Evolutionary conservation across 1,140 invertebrate genomes (phyloP).

Genomic region (Scaptomyza hsui): DNA sequence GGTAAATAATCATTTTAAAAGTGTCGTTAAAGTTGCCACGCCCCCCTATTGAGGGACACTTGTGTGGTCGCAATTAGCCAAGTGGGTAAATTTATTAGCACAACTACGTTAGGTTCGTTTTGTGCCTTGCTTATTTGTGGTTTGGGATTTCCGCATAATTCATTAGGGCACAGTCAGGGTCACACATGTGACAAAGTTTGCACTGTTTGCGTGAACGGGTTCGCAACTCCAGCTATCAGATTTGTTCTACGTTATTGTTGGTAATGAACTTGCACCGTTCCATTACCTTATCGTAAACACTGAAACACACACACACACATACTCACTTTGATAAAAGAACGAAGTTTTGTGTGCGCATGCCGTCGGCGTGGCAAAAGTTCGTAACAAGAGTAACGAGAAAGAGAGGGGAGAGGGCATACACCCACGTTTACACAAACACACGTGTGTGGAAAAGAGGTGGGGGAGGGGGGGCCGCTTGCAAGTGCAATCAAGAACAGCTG

Average conservation of each 20-base stretch:
- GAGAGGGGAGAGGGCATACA: constrained; percentile 3
- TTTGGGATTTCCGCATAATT: neutral
- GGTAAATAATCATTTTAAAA: constrained; percentile 19
- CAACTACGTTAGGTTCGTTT: neutral
- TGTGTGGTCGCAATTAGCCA: no score
- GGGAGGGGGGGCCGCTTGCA: neutral
- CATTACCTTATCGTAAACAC: constrained; percentile 5
- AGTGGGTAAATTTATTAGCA: neutral
- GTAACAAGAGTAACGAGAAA: neutral
- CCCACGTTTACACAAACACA: neutral
- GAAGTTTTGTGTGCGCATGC: constrained; percentile 3
- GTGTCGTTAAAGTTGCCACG: neutral
- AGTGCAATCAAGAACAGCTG: constrained; percentile 40
- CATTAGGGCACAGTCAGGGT: neutral
- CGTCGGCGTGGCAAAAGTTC: constrained; percentile 14
- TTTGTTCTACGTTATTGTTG: constrained; percentile 5
- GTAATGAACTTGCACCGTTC: constrained; percentile 17
- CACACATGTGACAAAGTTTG: neutral
- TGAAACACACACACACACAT: neutral
- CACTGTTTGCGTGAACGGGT: neutral
- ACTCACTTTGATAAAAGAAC: neutral
- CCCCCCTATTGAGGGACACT: no score
- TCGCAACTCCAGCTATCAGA: neutral
- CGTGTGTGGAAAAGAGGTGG: constrained; percentile 20
- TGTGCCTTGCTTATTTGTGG: neutral